phyloP scores from a whole-genome alignment of 2,113 vertebrate species.

The Leucosticte australis region DNA sequence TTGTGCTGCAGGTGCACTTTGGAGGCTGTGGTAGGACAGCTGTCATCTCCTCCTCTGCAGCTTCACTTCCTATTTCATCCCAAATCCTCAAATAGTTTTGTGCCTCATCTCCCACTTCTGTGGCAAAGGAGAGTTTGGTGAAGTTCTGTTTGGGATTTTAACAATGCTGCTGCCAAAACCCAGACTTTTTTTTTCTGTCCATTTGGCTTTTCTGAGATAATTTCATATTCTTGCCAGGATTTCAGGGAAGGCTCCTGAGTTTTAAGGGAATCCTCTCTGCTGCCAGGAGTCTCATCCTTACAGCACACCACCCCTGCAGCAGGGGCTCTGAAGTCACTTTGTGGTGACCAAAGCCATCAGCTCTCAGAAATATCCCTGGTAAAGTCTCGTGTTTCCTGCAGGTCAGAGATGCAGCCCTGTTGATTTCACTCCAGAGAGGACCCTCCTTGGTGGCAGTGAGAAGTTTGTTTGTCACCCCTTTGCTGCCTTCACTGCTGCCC shows the following conservation, averaged over 20 bases:
- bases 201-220: background rate
- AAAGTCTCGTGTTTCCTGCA: conserved; percentile 60
- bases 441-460: background rate
- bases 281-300: background rate
- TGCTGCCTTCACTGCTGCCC: background rate
- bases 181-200: background rate
- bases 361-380: conserved; percentile 29
- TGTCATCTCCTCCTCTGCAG: background rate
- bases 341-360: background rate
- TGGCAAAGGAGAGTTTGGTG: background rate
- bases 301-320: background rate
- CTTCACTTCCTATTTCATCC: background rate
- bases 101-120: background rate
- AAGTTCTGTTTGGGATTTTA: background rate
- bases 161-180: background rate
- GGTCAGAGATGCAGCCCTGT: background rate
- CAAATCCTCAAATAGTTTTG: background rate
- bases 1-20: background rate
- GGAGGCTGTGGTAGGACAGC: background rate
- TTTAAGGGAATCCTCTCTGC: background rate
- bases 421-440: conserved; percentile 27
- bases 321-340: background rate
- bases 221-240: background rate
- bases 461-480: background rate
- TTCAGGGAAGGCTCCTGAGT: background rate